phyloP scores from a whole-genome alignment of 2,888 invertebrate genomes.

The Ochropleura leucogaster region DNA sequence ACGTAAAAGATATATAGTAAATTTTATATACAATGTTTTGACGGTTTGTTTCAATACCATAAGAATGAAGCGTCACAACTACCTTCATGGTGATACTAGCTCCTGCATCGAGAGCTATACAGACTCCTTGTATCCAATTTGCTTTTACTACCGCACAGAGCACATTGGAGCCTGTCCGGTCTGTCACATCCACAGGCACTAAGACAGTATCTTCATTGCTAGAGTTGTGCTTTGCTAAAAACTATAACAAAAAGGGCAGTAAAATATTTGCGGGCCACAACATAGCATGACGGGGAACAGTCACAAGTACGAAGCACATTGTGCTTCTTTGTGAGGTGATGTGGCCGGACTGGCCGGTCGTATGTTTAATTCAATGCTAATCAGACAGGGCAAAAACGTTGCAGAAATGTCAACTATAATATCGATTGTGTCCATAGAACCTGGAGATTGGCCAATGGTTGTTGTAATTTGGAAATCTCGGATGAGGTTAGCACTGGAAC shows the following conservation, averaged over 20 bases:
- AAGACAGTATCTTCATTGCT: constrained; percentile 27
- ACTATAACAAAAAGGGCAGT: constrained; percentile 16
- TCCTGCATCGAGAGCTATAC: constrained; percentile 84
- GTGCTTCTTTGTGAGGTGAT: background rate
- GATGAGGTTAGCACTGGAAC: background rate
- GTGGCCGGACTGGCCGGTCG: background rate
- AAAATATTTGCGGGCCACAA: background rate
- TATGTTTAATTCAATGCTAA: background rate
- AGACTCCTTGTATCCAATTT: constrained; percentile 84
- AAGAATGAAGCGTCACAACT: background rate
- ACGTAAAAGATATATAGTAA: too few species aligned
- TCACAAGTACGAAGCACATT: background rate
- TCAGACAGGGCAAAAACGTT: background rate
- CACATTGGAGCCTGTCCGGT: constrained; percentile 71
- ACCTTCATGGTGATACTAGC: constrained; percentile 79
- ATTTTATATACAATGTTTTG: too few species aligned
- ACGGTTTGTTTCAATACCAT: background rate
- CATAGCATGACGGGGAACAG: background rate
- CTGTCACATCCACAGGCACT: constrained; percentile 51
- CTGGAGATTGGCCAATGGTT: background rate
- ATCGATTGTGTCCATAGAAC: background rate
- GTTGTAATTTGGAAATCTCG: background rate
- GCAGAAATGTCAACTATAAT: background rate
- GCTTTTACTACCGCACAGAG: constrained; percentile 82
- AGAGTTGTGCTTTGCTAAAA: constrained; percentile 42